Conservation (phyloP, 2,888 invertebrate species). For the Tyria jacobaeae region DNA sequence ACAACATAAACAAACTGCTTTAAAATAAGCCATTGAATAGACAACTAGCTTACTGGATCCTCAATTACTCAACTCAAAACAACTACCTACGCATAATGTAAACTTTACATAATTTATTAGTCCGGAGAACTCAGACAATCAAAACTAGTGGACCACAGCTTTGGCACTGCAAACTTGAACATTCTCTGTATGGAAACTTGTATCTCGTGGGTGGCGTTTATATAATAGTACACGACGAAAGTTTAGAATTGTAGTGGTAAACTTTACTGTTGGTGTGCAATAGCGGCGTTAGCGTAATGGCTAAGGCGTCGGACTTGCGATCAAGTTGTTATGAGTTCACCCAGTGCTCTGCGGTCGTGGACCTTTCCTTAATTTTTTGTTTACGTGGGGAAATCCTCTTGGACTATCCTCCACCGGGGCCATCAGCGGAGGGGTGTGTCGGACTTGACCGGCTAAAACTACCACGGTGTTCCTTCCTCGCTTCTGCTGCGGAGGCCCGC, state of each 20-base stretch:
- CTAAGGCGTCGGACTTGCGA: too few relatives aligned
- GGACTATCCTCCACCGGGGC: too few relatives aligned
- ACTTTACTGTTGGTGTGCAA: not conserved
- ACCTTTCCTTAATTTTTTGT: too few relatives aligned
- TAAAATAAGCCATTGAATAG: not conserved
- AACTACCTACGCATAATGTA: constrained; percentile 11
- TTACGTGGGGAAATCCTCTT: too few relatives aligned
- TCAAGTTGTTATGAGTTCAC: not conserved
- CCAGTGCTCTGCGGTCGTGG: too few relatives aligned
- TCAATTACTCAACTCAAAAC: not conserved
- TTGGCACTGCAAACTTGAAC: constrained; percentile 18
- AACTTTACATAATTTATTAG: constrained; percentile 34
- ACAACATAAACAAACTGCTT: not conserved
- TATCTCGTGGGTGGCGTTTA: constrained; percentile 23
- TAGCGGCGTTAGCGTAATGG: too few relatives aligned
- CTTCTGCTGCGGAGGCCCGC: too few relatives aligned
- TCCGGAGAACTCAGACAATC: constrained; percentile 12
- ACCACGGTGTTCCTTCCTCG: too few relatives aligned
- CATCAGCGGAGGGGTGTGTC: too few relatives aligned
- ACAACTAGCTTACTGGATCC: not conserved
- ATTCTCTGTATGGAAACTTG: constrained; percentile 27
- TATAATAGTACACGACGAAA: constrained; percentile 23
- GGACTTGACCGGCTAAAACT: too few relatives aligned
- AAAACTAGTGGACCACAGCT: constrained; percentile 18
- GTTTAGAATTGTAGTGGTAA: constrained; percentile 5